phyloP scores from a whole-genome alignment of 2,888 invertebrate genomes.

The Amiota communis region DNA sequence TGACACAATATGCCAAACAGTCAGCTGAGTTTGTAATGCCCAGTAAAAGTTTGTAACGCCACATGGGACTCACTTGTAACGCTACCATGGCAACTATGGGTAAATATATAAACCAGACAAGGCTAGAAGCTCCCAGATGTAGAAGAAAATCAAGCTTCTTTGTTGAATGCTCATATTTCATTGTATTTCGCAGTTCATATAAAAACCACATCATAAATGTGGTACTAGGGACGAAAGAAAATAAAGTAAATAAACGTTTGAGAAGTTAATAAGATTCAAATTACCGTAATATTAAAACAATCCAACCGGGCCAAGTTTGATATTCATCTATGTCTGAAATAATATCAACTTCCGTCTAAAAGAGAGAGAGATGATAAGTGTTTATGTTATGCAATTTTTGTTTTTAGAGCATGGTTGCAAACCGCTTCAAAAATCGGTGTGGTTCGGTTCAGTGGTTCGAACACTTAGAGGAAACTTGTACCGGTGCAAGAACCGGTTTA shows the following conservation, averaged over 20 bases:
- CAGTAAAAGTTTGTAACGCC: constrained; percentile 94
- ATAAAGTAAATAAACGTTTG: not conserved
- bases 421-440: too few species aligned
- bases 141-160: constrained; percentile 93
- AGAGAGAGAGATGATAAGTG: constrained; percentile 31
- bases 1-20: constrained; percentile 93
- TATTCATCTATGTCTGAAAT: constrained; percentile 97
- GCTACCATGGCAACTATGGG: constrained; percentile 95
- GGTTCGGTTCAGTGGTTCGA: too few species aligned
- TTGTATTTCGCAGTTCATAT: constrained; percentile 82
- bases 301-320: constrained; percentile 98
- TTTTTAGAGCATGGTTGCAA: too few species aligned
- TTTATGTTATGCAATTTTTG: not conserved
- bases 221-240: constrained; percentile 74
- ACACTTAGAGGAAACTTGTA: too few species aligned
- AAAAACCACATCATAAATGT: constrained; percentile 91
- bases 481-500: too few species aligned
- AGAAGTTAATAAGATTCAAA: not conserved
- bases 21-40: constrained; percentile 97
- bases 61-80: constrained; percentile 92
- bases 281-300: constrained; percentile 85
- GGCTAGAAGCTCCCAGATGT: constrained; percentile 96
- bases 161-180: constrained; percentile 85
- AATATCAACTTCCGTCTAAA: constrained; percentile 94
- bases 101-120: constrained; percentile 98